These are phyloP conservation scores for Seira ritae DNA, from an alignment of 2,888 invertebrate species.

Conservation along the genomic window DNA sequence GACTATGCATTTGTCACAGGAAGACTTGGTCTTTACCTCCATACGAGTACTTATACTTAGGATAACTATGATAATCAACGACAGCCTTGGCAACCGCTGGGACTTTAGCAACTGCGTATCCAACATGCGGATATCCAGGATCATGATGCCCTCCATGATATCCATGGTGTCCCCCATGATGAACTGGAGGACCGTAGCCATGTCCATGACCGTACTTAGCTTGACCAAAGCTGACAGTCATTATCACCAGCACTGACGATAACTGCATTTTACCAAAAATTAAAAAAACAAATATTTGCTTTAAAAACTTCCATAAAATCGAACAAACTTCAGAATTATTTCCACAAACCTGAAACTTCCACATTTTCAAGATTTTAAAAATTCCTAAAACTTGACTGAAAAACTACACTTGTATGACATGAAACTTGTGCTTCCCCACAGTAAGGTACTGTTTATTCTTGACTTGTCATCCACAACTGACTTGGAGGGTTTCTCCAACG, in stretches of 20 bases:
- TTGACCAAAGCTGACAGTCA: conserved; percentile 47
- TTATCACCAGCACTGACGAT: conserved; percentile 39
- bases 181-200: conserved; percentile 30
- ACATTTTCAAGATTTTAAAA: background rate
- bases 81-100: conserved; percentile 64
- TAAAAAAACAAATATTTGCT: background rate
- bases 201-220: conserved; percentile 57
- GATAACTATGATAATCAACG: conserved; percentile 64
- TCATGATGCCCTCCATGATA: conserved; percentile 28
- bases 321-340: background rate
- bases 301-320: conserved; percentile 4
- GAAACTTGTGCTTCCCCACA: too few species aligned
- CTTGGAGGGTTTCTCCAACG: conserved; percentile 28
- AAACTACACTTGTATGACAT: too few species aligned
- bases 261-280: conserved; percentile 26
- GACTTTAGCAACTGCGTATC: conserved; percentile 59
- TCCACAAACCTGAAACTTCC: conserved; percentile 3
- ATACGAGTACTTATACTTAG: conserved; percentile 53
- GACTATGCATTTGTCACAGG: too few species aligned
- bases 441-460: too few species aligned
- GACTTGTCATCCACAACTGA: background rate
- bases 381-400: conserved; percentile 10
- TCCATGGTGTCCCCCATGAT: conserved; percentile 24
- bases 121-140: conserved; percentile 45
- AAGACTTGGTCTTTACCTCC: too few species aligned